phyloP scores from a whole-genome alignment of 2,113 vertebrate genomes.

The Regulus satrapa region DNA sequence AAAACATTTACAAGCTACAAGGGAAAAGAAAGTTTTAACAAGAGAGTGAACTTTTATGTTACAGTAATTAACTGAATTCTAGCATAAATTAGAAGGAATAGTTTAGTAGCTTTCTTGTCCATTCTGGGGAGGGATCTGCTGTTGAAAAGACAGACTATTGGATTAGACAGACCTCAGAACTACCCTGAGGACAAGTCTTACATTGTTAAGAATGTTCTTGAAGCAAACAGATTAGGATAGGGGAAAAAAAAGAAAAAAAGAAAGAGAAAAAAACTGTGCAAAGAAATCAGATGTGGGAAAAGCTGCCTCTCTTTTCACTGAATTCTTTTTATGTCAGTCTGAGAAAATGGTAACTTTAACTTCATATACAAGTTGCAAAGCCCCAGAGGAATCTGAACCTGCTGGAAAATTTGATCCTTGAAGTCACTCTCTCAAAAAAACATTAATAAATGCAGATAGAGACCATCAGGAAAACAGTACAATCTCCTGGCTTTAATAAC shows the following conservation, averaged over 20 bases:
- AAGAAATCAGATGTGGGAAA: neutral
- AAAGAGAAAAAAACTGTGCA: fast-evolving
- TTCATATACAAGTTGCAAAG: neutral
- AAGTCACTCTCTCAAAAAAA: neutral
- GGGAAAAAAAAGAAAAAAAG: neutral
- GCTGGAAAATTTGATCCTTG: neutral
- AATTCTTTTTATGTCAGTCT: neutral
- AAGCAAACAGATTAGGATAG: neutral
- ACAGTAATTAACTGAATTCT: neutral
- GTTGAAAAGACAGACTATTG: neutral
- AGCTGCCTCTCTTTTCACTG: neutral
- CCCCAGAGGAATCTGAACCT: neutral
- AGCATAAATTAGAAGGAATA: neutral
- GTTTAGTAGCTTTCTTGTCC: neutral
- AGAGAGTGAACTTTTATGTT: neutral
- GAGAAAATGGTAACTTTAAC: neutral
- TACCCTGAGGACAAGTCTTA: neutral
- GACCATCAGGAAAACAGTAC: neutral
- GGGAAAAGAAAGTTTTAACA: neutral
- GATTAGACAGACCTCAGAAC: neutral
- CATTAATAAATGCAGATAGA: neutral
- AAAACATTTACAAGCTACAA: neutral
- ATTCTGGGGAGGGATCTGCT: neutral
- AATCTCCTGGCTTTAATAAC: neutral
- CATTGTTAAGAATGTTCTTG: neutral